Evolutionary conservation across 2,888 invertebrate genomes (phyloP).

Genomic region (Monopis laevigella): DNA sequence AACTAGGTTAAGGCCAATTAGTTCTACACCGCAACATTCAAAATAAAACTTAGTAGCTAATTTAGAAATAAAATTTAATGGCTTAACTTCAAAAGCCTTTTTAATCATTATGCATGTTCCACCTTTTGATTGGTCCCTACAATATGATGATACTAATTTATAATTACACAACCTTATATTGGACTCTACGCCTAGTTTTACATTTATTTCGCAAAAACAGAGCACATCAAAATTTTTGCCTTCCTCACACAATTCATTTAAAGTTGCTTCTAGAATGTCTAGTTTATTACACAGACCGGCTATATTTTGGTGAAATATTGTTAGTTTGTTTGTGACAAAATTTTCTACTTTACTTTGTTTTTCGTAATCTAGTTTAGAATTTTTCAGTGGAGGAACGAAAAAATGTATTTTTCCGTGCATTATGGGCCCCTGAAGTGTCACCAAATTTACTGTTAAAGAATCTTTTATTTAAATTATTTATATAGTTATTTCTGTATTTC

Average conservation of each 20-base stretch:
- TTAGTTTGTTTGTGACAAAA: not conserved
- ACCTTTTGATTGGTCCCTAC: too few species aligned
- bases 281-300: not conserved
- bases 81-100: not conserved
- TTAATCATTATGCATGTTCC: not conserved
- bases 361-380: too few species aligned
- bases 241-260: not conserved
- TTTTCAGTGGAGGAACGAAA: not conserved
- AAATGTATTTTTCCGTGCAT: not conserved
- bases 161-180: too few species aligned
- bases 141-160: too few species aligned
- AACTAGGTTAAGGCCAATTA: not conserved
- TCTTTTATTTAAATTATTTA: not conserved
- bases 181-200: too few species aligned
- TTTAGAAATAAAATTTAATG: not conserved
- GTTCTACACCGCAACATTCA: not conserved
- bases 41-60: not conserved
- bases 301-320: not conserved
- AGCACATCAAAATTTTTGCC: not conserved
- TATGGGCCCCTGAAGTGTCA: too few species aligned
- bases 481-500: not conserved
- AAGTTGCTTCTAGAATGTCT: not conserved
- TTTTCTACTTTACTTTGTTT: too few species aligned
- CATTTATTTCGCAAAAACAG: not conserved
- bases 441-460: too few species aligned